These are phyloP conservation scores for Cenopis cana DNA, from an alignment of 2,888 invertebrate species.

Conservation along the genomic window DNA sequence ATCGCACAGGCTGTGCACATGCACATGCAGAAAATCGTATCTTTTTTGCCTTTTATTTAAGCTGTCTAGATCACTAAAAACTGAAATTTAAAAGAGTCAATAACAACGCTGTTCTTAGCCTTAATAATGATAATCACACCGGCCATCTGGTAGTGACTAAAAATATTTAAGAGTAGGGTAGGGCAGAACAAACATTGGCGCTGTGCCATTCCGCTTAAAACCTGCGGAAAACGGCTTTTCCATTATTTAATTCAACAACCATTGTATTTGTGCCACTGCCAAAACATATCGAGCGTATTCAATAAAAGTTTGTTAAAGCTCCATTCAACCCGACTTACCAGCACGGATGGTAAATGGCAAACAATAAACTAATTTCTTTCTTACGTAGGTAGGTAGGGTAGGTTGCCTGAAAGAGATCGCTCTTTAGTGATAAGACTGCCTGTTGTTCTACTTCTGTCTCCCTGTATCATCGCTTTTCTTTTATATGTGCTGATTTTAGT, in stretches of 20 bases:
- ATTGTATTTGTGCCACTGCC: conserved; percentile 74
- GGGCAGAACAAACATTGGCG: conserved; percentile 65
- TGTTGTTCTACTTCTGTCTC: no score
- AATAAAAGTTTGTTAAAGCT: conserved; percentile 54
- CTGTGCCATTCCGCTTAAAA: conserved; percentile 74
- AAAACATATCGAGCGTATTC: conserved; percentile 68
- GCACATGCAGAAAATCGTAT: no score
- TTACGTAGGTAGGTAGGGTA: no score
- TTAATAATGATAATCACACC: conserved; percentile 40
- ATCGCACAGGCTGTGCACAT: neutral
- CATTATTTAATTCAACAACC: conserved; percentile 81
- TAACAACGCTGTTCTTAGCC: conserved; percentile 14
- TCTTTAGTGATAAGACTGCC: no score
- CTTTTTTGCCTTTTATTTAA: no score
- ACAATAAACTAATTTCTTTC: neutral
- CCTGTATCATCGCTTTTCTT: no score
- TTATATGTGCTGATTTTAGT: no score
- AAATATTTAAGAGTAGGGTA: conserved; percentile 55
- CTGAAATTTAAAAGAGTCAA: neutral
- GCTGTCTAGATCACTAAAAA: neutral
- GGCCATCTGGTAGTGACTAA: conserved; percentile 48
- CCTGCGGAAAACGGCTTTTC: conserved; percentile 74
- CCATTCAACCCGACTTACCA: conserved; percentile 44
- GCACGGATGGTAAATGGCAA: neutral
- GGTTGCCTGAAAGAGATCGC: no score